These are phyloP conservation scores for Ennomos quercinarius DNA, from an alignment of 2,888 invertebrate species.

Conservation along the genomic window DNA sequence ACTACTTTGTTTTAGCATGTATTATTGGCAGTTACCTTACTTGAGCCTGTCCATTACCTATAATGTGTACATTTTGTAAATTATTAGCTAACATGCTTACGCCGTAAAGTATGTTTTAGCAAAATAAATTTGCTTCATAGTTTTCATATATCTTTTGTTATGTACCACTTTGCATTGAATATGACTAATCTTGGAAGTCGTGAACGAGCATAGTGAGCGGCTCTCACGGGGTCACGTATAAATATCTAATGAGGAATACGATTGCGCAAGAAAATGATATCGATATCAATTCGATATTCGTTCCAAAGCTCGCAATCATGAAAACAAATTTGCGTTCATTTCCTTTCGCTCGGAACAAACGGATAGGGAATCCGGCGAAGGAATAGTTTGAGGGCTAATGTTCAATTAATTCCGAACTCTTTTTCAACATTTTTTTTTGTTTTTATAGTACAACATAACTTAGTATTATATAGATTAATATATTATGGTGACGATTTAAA, in stretches of 20 bases:
- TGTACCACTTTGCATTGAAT: slow-evolving; percentile 4
- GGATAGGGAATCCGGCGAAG: slow-evolving; percentile 42
- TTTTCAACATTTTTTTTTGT: not conserved
- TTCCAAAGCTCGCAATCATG: slow-evolving; percentile 79
- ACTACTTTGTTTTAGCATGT: slow-evolving; percentile 10
- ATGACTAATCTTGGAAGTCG: slow-evolving; percentile 43
- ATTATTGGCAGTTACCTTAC: no score
- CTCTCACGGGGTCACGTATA: slow-evolving; percentile 78
- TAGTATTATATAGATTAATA: no score
- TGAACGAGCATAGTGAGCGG: slow-evolving; percentile 55
- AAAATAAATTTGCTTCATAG: not conserved
- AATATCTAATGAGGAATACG: slow-evolving; percentile 75
- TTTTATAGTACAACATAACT: no score
- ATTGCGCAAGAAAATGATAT: slow-evolving; percentile 77
- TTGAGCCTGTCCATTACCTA: no score
- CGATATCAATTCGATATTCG: slow-evolving; percentile 80
- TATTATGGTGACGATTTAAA: no score
- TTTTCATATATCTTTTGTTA: not conserved
- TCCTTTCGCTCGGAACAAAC: slow-evolving; percentile 75
- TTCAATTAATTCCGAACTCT: not conserved
- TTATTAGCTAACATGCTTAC: no score
- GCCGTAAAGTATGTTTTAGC: no score
- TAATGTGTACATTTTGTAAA: no score
- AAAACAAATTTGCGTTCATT: slow-evolving; percentile 85
- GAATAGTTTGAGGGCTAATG: slow-evolving; percentile 41